A percentile compares a stretch with the other conserved stretches of the same genome.
Conservation (phyloP, 2,113 vertebrate genomes). For the Morone chrysops region DNA sequence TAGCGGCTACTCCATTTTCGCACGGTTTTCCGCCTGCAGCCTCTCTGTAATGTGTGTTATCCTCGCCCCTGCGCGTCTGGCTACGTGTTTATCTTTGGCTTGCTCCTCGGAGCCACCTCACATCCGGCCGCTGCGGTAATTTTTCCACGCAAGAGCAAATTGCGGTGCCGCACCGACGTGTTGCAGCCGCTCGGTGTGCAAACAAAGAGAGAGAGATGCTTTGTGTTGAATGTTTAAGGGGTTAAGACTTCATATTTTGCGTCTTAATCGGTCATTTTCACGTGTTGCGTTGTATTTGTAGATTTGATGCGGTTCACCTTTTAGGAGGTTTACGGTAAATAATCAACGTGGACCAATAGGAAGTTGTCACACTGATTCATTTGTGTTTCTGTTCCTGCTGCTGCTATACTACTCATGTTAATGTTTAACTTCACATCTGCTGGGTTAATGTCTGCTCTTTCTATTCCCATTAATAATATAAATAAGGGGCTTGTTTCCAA, state of each 20-base stretch:
- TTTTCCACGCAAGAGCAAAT: slow-evolving; percentile 22
- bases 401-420: neutral
- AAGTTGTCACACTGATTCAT: slow-evolving; percentile 36
- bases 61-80: slow-evolving; percentile 55
- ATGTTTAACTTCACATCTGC: neutral
- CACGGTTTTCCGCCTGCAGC: neutral
- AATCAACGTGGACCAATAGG: slow-evolving; percentile 75
- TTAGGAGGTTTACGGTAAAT: slow-evolving; percentile 69
- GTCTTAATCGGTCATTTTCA: accelerated
- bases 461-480: too few relatives aligned
- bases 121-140: slow-evolving; percentile 77
- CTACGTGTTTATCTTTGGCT: slow-evolving; percentile 88
- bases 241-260: neutral
- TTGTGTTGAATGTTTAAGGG: too few relatives aligned
- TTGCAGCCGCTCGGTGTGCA: too few relatives aligned
- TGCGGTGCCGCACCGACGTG: too few relatives aligned
- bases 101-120: slow-evolving; percentile 84
- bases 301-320: neutral
- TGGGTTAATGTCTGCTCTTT: too few relatives aligned
- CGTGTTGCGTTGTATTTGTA: neutral
- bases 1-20: slow-evolving; percentile 64
- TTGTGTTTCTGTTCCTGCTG: neutral
- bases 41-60: slow-evolving; percentile 10
- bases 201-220: too few relatives aligned
- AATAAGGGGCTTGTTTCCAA: too few relatives aligned